Evolutionary conservation across 1,140 invertebrate species (phyloP), one percentile per base, ranked within the genome.

Genomic region (Manduca sexta): DNA sequence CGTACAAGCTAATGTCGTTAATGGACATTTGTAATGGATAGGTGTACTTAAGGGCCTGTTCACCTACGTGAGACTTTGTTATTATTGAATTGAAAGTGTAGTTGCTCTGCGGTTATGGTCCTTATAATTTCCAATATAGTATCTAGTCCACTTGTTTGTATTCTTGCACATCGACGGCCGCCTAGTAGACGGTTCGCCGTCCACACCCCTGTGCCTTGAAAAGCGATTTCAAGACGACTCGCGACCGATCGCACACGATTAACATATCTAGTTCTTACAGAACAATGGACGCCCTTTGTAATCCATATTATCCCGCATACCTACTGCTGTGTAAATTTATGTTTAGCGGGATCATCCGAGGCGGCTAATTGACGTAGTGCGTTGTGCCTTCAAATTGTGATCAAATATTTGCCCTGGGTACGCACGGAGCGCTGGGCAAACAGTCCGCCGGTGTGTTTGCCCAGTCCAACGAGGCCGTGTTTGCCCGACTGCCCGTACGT

Each of bases 371-470:
- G 63, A 60, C 52, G 56, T 39, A 31, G 43, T 51, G 65, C 72
- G 78, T 69, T 64, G 69, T 74, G 54, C 74, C 71, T 66, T 75
- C 74, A 75, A 83, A 80, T 80, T 75, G 69, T 71, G 56, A 54
- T 71, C 66, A 75, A 83, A 80, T 77, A 79, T 80, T 80, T 48
- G 60, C 55, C 17, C n/a, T 46, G 51, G 40, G 58, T 49, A 50
- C 64, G 55, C 60, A 50, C 61, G 60, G 52, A 67, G 69, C 65
- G 60, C 60, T 63, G 40, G 34, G 56, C 58, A 82, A 78, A 81
- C 66, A 77, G 35, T 30, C 45, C 39, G 62, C 34, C 59, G 53
- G 56, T 48, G 44, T 64, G 70, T 75, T 76, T 81, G 69, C 43
- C 16, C 52, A 60, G 63, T 42, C 64, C 72, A 64, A 70, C 52